Evolutionary conservation across 2,797 vertebrate species (phyloP), one percentile per base, ranked within the genome.

Genomic region (Chromobotia macracanthus): DNA sequence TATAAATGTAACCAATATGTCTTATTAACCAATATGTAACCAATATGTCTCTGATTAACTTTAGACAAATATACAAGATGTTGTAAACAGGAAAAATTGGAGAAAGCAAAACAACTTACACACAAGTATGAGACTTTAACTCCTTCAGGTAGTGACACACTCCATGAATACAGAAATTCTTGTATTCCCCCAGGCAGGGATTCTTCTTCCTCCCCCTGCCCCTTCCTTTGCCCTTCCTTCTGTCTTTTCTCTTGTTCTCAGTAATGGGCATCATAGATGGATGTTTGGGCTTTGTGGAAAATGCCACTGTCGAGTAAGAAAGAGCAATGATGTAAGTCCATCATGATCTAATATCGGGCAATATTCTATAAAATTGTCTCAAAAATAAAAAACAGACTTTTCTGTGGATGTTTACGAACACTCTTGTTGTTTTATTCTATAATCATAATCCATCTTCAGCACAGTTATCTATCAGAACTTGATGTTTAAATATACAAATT

Each of bases 91-190:
- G 16, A 31, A 55, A 71, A 72, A 18, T 6, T 10, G 1, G 10
- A 7, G 9, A 66, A 48, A 44, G 56, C 18, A 44, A 25, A 63
- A 58, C 16, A 56, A 95, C 94, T 92, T 88, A 95, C 95, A 90
- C 88, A 91, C 95, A 95, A 8, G 93, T 91, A 38, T 93, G 93
- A 56, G 80, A 75, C 58, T 85, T 89, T 28, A 95, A 80, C 35
- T 91, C 88, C 86, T 87, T 89, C 81, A 94, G 77, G 48, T 94
- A 94, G 80, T 89, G 92, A 88, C 95, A 96, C 71, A 89, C 89
- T 4, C 95, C 95, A 0, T 95, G 92, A 85, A 95, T 91, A 77
- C 94, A 95, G 87, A 90, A 95, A 82, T 94, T 91, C 80, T 93
- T 94, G 89, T 93, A 94, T 79, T 90, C 94, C 78, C 86, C 82